These are phyloP conservation scores for Enteromius treurensis DNA, from an alignment of 2,797 vertebrate species.

Conservation along the genomic window DNA sequence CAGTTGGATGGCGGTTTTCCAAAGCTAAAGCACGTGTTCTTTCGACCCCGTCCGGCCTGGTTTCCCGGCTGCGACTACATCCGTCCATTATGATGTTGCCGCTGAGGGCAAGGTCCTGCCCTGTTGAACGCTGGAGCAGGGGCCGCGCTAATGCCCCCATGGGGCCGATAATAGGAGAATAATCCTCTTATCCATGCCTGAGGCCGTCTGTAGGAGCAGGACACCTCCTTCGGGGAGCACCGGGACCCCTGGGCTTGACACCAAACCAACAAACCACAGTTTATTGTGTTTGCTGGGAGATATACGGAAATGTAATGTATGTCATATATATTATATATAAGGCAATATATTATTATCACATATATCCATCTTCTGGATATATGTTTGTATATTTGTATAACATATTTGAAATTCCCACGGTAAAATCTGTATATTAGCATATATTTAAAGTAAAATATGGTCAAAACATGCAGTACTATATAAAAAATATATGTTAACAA, in stretches of 20 bases:
- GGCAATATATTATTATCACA: too few relatives aligned
- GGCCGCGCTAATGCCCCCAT: slow-evolving; percentile 57
- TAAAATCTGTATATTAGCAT: too few relatives aligned
- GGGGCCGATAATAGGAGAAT: slow-evolving; percentile 75
- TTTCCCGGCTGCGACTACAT: slow-evolving; percentile 62
- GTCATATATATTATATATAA: too few relatives aligned
- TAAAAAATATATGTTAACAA: too few relatives aligned
- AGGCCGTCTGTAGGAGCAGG: slow-evolving; percentile 57
- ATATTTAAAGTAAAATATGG: too few relatives aligned
- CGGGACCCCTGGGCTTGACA: background rate
- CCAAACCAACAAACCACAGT: background rate
- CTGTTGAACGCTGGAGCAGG: slow-evolving; percentile 43
- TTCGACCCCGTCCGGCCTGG: slow-evolving; percentile 62
- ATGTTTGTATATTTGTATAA: too few relatives aligned
- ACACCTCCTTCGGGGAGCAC: slow-evolving; percentile 30
- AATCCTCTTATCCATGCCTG: slow-evolving; percentile 76
- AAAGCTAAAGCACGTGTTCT: slow-evolving; percentile 68
- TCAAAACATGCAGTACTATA: too few relatives aligned
- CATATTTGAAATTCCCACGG: too few relatives aligned
- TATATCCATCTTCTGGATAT: too few relatives aligned
- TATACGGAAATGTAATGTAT: too few relatives aligned
- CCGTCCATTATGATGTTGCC: slow-evolving; percentile 52
- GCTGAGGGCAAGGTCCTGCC: slow-evolving; percentile 53
- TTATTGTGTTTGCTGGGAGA: background rate
- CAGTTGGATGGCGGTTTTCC: background rate